phyloP scores from a whole-genome alignment of 2,797 vertebrate species.

The Microhierax caerulescens region DNA sequence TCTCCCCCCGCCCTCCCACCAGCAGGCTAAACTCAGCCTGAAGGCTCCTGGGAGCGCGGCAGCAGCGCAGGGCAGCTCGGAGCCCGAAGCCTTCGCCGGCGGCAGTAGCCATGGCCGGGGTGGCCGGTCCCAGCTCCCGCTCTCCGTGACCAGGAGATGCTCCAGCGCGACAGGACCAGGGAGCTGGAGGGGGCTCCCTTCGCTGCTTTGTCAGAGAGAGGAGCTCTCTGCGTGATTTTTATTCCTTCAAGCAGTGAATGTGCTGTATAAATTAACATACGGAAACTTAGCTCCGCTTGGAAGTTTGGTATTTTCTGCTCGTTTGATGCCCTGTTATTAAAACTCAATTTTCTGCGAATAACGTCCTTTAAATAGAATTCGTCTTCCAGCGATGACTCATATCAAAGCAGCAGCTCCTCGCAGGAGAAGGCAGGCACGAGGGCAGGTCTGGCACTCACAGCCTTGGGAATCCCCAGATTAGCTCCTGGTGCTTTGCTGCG shows the following conservation, averaged over 20 bases:
- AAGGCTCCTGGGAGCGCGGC: not conserved
- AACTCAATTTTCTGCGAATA: slow-evolving; percentile 58
- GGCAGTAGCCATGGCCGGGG: fast-evolving
- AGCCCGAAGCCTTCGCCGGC: not conserved
- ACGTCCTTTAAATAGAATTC: slow-evolving; percentile 39
- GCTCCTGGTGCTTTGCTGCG: not conserved
- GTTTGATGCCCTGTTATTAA: slow-evolving; percentile 62
- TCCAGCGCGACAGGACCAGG: fast-evolving
- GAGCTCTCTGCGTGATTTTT: not conserved
- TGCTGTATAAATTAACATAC: slow-evolving; percentile 20
- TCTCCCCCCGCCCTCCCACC: slow-evolving; percentile 46
- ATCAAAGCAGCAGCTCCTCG: not conserved
- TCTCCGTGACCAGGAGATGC: fast-evolving
- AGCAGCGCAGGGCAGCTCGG: fast-evolving
- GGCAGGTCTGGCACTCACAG: slow-evolving; percentile 1
- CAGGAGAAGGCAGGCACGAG: not conserved
- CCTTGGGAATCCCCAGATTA: not conserved
- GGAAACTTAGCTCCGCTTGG: slow-evolving; percentile 11
- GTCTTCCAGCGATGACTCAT: slow-evolving; percentile 37
- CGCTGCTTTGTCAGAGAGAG: not conserved
- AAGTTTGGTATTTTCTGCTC: slow-evolving; percentile 46
- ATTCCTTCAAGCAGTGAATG: not conserved
- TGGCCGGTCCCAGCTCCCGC: fast-evolving
- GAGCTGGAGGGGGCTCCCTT: not conserved
- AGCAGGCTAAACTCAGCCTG: not conserved